phyloP scores from a whole-genome alignment of 2,888 invertebrate genomes.

The Drosophila meridiana region DNA sequence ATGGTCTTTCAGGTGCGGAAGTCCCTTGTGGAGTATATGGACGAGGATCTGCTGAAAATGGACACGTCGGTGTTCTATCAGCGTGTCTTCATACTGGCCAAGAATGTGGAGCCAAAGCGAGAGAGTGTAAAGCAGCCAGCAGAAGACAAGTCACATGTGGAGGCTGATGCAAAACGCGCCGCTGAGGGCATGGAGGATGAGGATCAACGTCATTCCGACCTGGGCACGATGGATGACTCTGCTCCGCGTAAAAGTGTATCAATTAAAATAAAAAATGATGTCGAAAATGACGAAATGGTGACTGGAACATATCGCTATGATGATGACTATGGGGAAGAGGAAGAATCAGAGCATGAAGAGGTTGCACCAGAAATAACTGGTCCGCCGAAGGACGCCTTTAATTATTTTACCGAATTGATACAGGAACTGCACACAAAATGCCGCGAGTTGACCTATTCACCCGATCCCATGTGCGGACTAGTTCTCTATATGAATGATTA shows the following conservation, averaged over 20 bases:
- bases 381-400: conserved; percentile 44
- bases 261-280: background rate
- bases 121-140: background rate
- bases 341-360: background rate
- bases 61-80: conserved; percentile 76
- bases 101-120: conserved; percentile 43
- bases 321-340: background rate
- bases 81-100: conserved; percentile 74
- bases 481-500: conserved; percentile 75
- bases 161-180: conserved; percentile 11
- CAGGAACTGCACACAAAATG: conserved; percentile 43
- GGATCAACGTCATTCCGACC: conserved; percentile 35
- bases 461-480: conserved; percentile 73
- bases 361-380: background rate
- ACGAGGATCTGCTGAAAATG: conserved; percentile 60
- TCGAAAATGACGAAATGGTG: conserved; percentile 25
- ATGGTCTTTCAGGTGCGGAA: conserved; percentile 67
- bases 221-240: conserved; percentile 1
- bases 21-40: conserved; percentile 72
- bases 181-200: conserved; percentile 14
- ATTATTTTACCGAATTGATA: conserved; percentile 44
- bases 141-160: background rate
- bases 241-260: too few species aligned
- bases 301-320: conserved; percentile 51
- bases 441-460: conserved; percentile 35